Conservation (phyloP, 2,797 vertebrate species). For the Amazona finschi region DNA sequence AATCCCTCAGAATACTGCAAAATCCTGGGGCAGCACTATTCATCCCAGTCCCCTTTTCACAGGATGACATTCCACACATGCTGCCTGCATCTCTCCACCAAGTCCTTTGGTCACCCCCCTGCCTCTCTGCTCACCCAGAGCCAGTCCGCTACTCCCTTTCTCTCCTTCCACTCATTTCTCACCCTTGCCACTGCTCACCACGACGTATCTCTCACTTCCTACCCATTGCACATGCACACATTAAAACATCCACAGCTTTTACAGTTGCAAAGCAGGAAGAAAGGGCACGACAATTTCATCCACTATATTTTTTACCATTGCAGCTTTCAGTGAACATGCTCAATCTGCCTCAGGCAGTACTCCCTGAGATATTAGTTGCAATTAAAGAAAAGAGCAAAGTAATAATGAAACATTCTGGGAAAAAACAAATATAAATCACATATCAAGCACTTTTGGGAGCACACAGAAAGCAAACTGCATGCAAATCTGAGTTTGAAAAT, state of each 20-base stretch:
- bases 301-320: not conserved
- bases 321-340: not conserved
- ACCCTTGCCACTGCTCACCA: not conserved
- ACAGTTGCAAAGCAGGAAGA: not conserved
- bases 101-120: no score
- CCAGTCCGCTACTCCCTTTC: rapidly evolving
- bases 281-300: not conserved
- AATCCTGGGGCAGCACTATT: not conserved
- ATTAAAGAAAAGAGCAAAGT: slow-evolving; percentile 42
- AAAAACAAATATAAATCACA: not conserved
- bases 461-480: not conserved
- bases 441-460: not conserved
- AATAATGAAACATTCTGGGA: not conserved
- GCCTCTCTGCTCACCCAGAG: not conserved
- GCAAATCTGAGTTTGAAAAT: slow-evolving; percentile 5
- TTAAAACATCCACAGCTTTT: not conserved
- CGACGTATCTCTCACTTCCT: not conserved
- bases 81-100: rapidly evolving
- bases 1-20: not conserved
- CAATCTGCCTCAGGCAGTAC: not conserved
- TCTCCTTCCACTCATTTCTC: not conserved
- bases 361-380: not conserved
- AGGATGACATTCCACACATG: rapidly evolving
- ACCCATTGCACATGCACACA: not conserved
- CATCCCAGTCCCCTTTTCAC: rapidly evolving